Percentiles rank a stretch among this genome's conserved stretches.
phyloP scores from a whole-genome alignment of 2,888 invertebrate species.

The Euphydryas editha region DNA sequence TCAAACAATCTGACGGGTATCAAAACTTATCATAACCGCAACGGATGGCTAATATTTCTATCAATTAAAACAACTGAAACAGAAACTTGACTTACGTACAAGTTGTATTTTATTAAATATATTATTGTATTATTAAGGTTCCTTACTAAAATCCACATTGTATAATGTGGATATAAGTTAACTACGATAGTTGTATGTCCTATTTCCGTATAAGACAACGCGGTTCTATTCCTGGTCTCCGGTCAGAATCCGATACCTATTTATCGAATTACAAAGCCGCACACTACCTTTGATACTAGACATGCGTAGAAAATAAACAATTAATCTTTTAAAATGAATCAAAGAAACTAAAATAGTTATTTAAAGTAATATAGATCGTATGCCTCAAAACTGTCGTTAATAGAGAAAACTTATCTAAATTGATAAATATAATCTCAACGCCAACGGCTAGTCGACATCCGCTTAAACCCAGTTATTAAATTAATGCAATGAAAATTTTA shows the following conservation, averaged over 20 bases:
- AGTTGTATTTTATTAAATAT: background rate
- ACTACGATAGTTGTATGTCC: background rate
- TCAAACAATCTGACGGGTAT: too few species aligned
- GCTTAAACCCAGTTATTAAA: conserved; percentile 5
- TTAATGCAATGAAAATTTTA: conserved; percentile 12
- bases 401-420: conserved; percentile 2
- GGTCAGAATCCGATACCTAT: conserved; percentile 25
- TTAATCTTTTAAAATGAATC: conserved; percentile 1
- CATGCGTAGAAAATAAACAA: conserved; percentile 9
- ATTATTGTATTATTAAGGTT: background rate
- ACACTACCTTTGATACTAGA: conserved; percentile 25
- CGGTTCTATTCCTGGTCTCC: conserved; percentile 23
- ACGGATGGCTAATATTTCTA: too few species aligned
- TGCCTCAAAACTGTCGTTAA: background rate
- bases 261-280: conserved; percentile 35
- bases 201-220: conserved; percentile 17
- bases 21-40: too few species aligned
- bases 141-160: background rate
- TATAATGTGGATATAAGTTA: too few species aligned
- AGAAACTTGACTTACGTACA: too few species aligned
- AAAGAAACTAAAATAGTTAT: background rate
- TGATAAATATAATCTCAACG: conserved; percentile 8
- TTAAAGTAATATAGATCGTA: background rate
- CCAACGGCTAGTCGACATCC: conserved; percentile 16
- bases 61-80: too few species aligned